Base-by-base conservation (phyloP, 2,888 invertebrate genomes). In the Calameuta idolon region DNA sequence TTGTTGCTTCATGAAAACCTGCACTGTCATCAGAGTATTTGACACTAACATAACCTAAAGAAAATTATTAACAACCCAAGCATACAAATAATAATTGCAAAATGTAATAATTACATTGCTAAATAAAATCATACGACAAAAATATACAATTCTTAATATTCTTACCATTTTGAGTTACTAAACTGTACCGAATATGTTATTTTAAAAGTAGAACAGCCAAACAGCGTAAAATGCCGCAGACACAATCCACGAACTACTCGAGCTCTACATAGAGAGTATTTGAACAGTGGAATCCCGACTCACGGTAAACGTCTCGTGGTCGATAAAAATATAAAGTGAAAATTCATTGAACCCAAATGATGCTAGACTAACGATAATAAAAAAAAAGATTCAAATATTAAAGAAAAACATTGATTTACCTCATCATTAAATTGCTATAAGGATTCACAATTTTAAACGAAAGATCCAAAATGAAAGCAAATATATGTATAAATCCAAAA, bases 21-120 rank as follows among this genome's bases (percentile, higher is more conserved):
- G 89, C 89, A 85, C 31, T 88, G 88, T 89, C 89, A 89, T 88
- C 77, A 34, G 73, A 69, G n/a, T 35, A 76, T 83, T 85, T 88
- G 86, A 86, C 86, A 85, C 78, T 78, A 79, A 84, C 85, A 79
- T 88, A 88, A 88, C 89, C 88, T 85, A n/a, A 34, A 55, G 55
- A 55, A 2, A 23, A 55, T 55, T 9, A 55, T 15, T 55, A 55
- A 0, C 55, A 23, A 55, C 2, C 9, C 9, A 23, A 55, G 9
- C 9, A 55, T 55, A 23, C 23, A 55, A 23, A 55, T 23, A 40
- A 55, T 23, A 55, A 55, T 55, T 23, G 4, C 9, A 55, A 23
- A 55, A 23, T 55, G 23, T 55, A 9, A 55, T 2, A 55, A 55
- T 23, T 55, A 23, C 9, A 23, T 9, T 23, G 55, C 23, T 0